phyloP scores from a whole-genome alignment of 1,140 invertebrate genomes.

The Ostrea edulis region DNA sequence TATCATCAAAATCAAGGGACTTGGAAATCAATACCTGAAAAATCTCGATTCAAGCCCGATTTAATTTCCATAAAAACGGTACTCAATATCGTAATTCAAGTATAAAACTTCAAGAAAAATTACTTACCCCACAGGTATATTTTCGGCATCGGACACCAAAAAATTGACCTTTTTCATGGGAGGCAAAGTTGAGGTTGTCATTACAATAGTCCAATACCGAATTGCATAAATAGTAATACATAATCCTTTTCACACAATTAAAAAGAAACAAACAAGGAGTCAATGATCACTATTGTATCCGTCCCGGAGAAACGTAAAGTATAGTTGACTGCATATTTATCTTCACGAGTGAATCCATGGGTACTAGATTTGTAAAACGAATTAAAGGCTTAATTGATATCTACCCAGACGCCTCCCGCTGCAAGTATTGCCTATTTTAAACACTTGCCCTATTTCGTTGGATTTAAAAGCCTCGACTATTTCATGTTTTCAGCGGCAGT shows the following conservation, averaged over 20 bases:
- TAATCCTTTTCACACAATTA: not conserved
- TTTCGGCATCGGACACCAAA: not conserved
- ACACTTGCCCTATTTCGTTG: not conserved
- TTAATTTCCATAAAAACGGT: too few relatives aligned
- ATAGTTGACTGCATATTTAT: not conserved
- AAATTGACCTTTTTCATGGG: not conserved
- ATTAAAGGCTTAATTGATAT: conserved; percentile 17
- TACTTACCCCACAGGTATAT: not conserved
- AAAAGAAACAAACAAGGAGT: not conserved
- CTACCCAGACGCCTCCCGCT: not conserved
- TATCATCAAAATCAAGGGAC: too few relatives aligned
- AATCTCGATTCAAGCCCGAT: too few relatives aligned
- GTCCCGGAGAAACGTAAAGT: not conserved
- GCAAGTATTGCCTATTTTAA: not conserved
- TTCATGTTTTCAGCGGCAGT: not conserved
- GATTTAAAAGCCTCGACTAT: not conserved
- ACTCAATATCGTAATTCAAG: too few relatives aligned
- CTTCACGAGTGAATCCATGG: not conserved
- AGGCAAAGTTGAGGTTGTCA: conserved; percentile 11
- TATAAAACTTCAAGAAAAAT: too few relatives aligned
- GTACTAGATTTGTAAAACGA: not conserved
- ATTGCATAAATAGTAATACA: not conserved
- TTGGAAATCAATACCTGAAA: too few relatives aligned
- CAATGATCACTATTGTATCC: not conserved
- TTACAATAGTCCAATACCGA: not conserved